Evolutionary conservation across 2,797 vertebrate species (phyloP).

Genomic region (Gymnoscopelus braueri): DNA sequence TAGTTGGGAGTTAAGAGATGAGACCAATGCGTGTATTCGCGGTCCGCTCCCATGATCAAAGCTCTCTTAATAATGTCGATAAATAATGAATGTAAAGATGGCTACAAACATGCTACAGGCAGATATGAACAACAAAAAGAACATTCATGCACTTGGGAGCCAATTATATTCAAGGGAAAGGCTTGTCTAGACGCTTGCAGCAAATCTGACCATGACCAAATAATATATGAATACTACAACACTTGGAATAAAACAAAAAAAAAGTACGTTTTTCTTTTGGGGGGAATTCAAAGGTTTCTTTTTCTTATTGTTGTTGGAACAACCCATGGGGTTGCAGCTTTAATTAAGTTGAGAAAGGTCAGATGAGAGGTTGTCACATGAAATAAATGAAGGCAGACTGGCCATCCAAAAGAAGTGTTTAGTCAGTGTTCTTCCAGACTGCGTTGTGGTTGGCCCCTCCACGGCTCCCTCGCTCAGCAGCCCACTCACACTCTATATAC

Average conservation of each 20-base stretch:
- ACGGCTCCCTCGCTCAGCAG: slow-evolving; percentile 23
- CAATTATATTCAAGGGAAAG: slow-evolving; percentile 60
- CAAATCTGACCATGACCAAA: slow-evolving; percentile 3
- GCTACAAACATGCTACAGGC: slow-evolving; percentile 2
- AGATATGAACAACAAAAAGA: slow-evolving; percentile 35
- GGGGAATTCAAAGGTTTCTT: too few species aligned
- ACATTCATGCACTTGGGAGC: slow-evolving; percentile 57
- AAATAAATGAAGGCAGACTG: too few species aligned
- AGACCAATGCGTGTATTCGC: slow-evolving; percentile 19
- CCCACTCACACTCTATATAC: slow-evolving; percentile 16
- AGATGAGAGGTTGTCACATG: too few species aligned
- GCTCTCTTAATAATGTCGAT: slow-evolving; percentile 36
- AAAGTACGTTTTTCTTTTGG: slow-evolving; percentile 14
- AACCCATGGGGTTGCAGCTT: too few species aligned
- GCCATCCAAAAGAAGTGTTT: slow-evolving; percentile 33
- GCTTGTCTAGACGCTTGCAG: slow-evolving; percentile 30
- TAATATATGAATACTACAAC: slow-evolving; percentile 27
- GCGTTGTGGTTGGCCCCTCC: slow-evolving; percentile 18
- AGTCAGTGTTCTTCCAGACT: slow-evolving; percentile 31
- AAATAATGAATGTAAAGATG: slow-evolving; percentile 40
- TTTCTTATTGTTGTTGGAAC: too few species aligned
- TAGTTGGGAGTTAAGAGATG: slow-evolving; percentile 35
- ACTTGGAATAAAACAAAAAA: slow-evolving; percentile 15
- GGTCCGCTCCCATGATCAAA: slow-evolving; percentile 36
- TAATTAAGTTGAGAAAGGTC: too few species aligned